Conservation (phyloP, 2,113 vertebrate species). For the Elephantulus edwardii region DNA sequence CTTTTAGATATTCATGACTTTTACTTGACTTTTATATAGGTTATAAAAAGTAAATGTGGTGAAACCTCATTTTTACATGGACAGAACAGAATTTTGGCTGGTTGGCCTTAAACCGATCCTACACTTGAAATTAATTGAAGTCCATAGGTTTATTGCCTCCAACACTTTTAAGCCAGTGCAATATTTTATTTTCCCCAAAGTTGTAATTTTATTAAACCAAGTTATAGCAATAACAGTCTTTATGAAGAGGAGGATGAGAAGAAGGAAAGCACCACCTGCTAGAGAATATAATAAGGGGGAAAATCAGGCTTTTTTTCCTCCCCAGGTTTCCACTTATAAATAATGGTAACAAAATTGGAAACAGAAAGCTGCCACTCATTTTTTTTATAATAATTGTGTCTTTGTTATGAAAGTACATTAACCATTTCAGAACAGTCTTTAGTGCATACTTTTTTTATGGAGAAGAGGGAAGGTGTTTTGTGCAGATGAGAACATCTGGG, state of each 20-base stretch:
- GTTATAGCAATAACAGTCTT: constrained; percentile 83
- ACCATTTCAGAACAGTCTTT: constrained; percentile 24
- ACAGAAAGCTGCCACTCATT: constrained; percentile 73
- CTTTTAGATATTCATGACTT: constrained; percentile 88
- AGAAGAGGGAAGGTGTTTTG: not conserved
- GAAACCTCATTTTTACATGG: constrained; percentile 88
- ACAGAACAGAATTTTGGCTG: constrained; percentile 86
- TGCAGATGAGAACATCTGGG: not conserved
- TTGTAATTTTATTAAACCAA: constrained; percentile 85
- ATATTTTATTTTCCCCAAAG: constrained; percentile 85
- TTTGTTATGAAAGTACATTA: constrained; percentile 59
- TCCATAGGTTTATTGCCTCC: constrained; percentile 85
- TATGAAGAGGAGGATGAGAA: constrained; percentile 74
- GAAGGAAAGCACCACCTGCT: constrained; percentile 78
- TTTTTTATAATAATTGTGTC: constrained; percentile 12
- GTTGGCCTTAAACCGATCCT: constrained; percentile 85
- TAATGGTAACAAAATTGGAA: constrained; percentile 75
- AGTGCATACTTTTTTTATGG: not conserved
- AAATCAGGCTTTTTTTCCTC: constrained; percentile 78
- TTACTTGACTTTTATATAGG: constrained; percentile 88
- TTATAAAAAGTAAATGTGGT: constrained; percentile 89
- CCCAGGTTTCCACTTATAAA: constrained; percentile 80
- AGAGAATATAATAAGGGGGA: constrained; percentile 75
- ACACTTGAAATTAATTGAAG: constrained; percentile 88
- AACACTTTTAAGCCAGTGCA: constrained; percentile 84